These are phyloP conservation scores for Felis catus DNA, from an alignment of 2,113 vertebrate genomes.

Conservation along the genomic window DNA sequence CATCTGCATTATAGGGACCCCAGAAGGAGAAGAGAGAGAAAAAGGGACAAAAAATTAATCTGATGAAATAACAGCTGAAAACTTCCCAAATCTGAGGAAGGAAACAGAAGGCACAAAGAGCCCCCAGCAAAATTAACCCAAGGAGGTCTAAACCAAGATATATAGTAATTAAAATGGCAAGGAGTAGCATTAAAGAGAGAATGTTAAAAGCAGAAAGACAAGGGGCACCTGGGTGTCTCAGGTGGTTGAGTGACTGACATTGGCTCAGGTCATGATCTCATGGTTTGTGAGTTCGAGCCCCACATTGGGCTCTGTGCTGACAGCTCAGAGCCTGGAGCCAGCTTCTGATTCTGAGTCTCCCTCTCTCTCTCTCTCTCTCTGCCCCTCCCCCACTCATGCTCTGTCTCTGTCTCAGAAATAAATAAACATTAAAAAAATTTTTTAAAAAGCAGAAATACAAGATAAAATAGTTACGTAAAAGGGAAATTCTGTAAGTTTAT, in stretches of 20 bases:
- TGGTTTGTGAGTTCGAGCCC: too few relatives aligned
- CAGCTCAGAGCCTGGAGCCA: too few relatives aligned
- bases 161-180: not conserved
- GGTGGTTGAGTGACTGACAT: too few relatives aligned
- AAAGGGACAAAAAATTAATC: not conserved
- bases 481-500: not conserved
- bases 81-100: not conserved
- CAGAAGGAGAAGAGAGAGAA: not conserved
- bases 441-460: not conserved
- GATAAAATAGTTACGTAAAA: not conserved
- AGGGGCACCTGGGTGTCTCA: too few relatives aligned
- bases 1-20: not conserved
- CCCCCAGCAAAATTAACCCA: not conserved
- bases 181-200: not conserved
- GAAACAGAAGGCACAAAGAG: not conserved
- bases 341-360: too few relatives aligned
- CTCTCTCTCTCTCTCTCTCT: too few relatives aligned
- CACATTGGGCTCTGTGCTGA: too few relatives aligned
- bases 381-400: too few relatives aligned
- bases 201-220: not conserved
- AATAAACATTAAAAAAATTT: too few relatives aligned
- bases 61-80: not conserved
- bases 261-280: too few relatives aligned
- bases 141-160: not conserved
- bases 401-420: too few relatives aligned